Evolutionary conservation across 2,888 invertebrate genomes (phyloP), one percentile per base, ranked within the genome.

Genomic region (Troides helena): DNA sequence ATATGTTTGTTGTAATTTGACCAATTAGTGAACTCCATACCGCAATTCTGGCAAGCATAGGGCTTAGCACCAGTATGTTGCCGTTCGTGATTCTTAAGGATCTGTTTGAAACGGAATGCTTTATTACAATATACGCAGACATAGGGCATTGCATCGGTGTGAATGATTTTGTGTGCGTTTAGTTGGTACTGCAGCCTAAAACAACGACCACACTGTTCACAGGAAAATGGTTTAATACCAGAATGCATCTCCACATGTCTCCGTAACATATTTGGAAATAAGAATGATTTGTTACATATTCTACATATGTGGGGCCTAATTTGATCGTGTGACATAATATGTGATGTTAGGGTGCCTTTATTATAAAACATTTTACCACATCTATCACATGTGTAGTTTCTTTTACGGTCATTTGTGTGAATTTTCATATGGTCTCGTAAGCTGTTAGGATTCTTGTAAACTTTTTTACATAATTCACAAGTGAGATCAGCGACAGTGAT

Each of bases 1-100:
- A 96, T 96, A 80, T 96, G 96, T 77, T 96, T 96, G 78, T 96
- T 96, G 77, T 96, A 96, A 85, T 96, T 96, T 0, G 96, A 96
- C 96, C 96, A 96, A 80, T 96, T 96, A 0, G 96, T 96, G 75
- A 96, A 96, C 78, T 96, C 89, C 90, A 92, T 90, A 68, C 95
- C 94, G 78, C 96, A 97, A 73, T 95, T 94, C 53, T 94, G 83
- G 76, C 96, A 97, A 0, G 95, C 94, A 80, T 96, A 96, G 0
- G 96, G 96, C 50, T 96, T 93, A 56, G 95, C 95, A 0, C 94
- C 95, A 0, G 95, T 95, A 74, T 96, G 96, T 75, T 95, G 95
- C 18, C 96, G 86, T 71, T 95, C 93, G 80, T 96, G 96, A n/a
- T 95, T 95, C 77, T 95, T 95, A 67, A 92, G 71, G 14, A 96